Evolutionary conservation across 2,888 invertebrate genomes (phyloP).

Genomic region (Cataglyphis cursor): DNA sequence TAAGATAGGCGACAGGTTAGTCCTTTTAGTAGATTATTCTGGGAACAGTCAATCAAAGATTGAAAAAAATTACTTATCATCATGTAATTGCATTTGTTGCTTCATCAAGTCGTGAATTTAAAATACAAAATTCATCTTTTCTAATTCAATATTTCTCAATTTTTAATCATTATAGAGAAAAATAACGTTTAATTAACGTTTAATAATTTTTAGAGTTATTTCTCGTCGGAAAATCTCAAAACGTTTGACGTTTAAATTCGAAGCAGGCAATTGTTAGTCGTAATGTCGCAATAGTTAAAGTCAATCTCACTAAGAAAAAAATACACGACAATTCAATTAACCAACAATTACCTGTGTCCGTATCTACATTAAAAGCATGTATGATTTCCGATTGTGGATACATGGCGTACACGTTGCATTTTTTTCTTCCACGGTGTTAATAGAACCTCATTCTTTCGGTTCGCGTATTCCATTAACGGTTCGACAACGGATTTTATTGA

Average conservation of each 20-base stretch:
- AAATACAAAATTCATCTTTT: conserved; percentile 9
- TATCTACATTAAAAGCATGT: not conserved
- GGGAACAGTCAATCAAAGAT: not conserved
- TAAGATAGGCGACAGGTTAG: conserved; percentile 64
- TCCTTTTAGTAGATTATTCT: conserved; percentile 62
- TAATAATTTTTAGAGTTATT: not conserved
- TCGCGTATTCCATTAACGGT: conserved; percentile 35
- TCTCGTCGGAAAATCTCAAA: not conserved
- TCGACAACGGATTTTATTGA: conserved; percentile 39
- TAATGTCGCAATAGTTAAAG: not conserved
- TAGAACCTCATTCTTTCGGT: conserved; percentile 47
- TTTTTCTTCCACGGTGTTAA: conserved; percentile 15
- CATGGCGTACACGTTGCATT: not conserved
- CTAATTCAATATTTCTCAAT: not conserved
- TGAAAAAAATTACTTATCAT: conserved; percentile 19
- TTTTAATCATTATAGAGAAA: not conserved
- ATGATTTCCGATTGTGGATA: conserved; percentile 27
- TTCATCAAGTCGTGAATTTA: not conserved
- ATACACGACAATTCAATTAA: conserved; percentile 40
- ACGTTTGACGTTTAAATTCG: conserved; percentile 10
- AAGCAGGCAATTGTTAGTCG: conserved; percentile 15
- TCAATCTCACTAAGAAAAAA: conserved; percentile 3
- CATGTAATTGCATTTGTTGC: conserved; percentile 33
- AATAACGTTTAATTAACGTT: not conserved
- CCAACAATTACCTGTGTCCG: not conserved